Base-by-base conservation (phyloP, 1,140 invertebrate species). In the Drosophila kikkawai region DNA sequence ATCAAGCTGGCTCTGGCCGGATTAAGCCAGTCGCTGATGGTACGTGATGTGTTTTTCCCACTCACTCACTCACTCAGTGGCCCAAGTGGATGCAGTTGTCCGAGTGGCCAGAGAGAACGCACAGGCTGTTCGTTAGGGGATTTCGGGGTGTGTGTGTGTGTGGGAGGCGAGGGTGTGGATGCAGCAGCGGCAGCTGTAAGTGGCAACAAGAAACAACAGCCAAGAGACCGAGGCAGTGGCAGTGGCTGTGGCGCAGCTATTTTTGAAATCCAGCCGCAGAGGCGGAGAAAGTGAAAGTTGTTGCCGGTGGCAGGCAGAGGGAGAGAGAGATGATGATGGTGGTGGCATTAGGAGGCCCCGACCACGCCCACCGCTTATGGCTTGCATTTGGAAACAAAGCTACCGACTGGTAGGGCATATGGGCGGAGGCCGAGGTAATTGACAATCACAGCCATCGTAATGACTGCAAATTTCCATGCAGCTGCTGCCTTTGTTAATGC, bases 241-340 rank as follows among this genome's bases (percentile, higher is more conserved):
- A 58, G 70, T 67, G 75, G 56, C 67, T 50, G 55, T 29, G 17
- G 29, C 26, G 19, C 26, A 58, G 66, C 75, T 79, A 79, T 79
- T 78, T 79, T 79, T 79, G 58, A 71, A 70, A 79, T 51, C 45
- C 57, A 79, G 55, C 55, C 45, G n/a, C 47, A 36, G 45, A 47
- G 37, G 50, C 61, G 63, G 75, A 79, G 76, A 87, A 87, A 87
- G 84, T 88, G 84, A 87, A 87, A 87, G 84, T 87, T 88, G 84
- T 69, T 65, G 56, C 63, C 50, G 85, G 68, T 68, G 68, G 73
- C 50, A 34, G 36, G 32, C 29, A 51, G n/a, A 22, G 48, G 7
- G n/a, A 17, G 15, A 17, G 8, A 1, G 15, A 53, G 41, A 2
- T 5, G 15, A 32, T 50, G 29, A 22, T n/a, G 44, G 39, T 45